Conservation (phyloP, 2,113 vertebrate genomes). For the Nyctibius bracteatus region DNA sequence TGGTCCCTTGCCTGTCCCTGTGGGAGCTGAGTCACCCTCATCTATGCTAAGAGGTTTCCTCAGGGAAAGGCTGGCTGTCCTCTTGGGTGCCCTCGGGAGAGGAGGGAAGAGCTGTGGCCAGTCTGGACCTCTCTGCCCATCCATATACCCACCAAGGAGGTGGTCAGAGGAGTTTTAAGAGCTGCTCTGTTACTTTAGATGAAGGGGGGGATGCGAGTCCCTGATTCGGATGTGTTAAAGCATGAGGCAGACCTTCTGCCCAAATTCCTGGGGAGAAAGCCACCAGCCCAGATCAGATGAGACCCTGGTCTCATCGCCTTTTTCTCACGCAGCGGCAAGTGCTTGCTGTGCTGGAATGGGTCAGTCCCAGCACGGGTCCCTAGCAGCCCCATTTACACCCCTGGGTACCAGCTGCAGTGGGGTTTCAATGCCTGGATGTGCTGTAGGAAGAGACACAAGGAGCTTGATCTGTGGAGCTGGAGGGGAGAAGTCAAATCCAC, state of each 20-base stretch:
- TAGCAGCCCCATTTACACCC: not conserved
- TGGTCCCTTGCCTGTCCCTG: not conserved
- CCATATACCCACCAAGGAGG: not conserved
- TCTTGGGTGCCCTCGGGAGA: not conserved
- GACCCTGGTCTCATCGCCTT: not conserved
- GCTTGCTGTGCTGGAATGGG: not conserved
- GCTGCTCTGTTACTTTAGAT: not conserved
- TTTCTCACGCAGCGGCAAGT: not conserved
- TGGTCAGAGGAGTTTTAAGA: not conserved
- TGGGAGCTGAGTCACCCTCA: not conserved
- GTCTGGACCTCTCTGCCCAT: not conserved
- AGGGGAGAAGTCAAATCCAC: not conserved
- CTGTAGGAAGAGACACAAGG: not conserved
- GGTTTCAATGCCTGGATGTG: not conserved
- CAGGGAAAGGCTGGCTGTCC: not conserved
- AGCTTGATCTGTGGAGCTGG: not conserved
- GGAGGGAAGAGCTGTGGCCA: not conserved
- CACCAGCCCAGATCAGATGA: accelerated
- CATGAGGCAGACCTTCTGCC: not conserved
- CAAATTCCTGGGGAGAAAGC: not conserved
- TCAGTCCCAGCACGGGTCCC: not conserved
- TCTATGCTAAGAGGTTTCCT: not conserved
- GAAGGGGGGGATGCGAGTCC: not conserved
- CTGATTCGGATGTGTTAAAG: not conserved
- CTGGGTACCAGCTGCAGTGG: not conserved